Evolutionary conservation across 2,113 vertebrate species (phyloP).

Genomic region (Urocitellus parryii): DNA sequence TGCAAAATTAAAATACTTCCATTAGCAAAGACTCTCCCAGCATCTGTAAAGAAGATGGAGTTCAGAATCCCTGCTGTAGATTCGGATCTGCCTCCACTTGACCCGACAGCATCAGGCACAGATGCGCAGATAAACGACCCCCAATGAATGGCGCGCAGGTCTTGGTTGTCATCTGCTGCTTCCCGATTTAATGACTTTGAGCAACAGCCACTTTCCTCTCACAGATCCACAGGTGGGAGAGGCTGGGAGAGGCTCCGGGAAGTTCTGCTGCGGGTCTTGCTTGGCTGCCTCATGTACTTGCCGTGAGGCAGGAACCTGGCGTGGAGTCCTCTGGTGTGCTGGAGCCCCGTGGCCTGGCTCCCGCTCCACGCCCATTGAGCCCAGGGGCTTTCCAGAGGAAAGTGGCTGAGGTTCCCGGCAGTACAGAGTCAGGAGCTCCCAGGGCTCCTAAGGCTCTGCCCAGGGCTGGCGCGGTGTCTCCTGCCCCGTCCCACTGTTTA

Average conservation of each 20-base stretch:
- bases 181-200: neutral
- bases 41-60: neutral
- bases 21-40: neutral
- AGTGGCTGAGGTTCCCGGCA: neutral
- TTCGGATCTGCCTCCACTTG: neutral
- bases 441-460: neutral
- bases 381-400: neutral
- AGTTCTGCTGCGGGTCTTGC: neutral
- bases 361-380: no score
- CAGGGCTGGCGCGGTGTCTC: neutral
- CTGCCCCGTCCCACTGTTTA: neutral
- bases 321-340: neutral
- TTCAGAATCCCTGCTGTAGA: neutral
- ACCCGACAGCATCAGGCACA: neutral
- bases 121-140: neutral
- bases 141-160: neutral
- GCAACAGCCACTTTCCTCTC: neutral
- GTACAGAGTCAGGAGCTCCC: neutral
- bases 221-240: neutral
- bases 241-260: neutral
- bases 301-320: neutral
- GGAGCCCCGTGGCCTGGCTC: neutral
- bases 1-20: conserved; percentile 36
- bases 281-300: accelerated
- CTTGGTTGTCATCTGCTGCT: neutral